Conservation (phyloP, 2,888 invertebrate species). For the Aphodius sticticus region DNA sequence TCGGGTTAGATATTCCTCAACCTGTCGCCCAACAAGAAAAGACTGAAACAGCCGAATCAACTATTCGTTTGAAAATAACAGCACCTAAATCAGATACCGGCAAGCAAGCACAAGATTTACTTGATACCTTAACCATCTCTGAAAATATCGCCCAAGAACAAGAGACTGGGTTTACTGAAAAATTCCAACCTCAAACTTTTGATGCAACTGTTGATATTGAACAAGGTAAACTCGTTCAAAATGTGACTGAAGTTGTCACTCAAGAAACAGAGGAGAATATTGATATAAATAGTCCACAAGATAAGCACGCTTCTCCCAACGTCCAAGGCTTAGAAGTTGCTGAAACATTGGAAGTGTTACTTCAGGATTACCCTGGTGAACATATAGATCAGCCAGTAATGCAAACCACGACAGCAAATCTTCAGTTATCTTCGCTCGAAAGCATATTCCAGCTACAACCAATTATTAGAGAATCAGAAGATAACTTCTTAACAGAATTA, state of each 20-base stretch:
- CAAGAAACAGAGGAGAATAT: conserved; percentile 55
- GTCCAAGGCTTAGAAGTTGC: conserved; percentile 59
- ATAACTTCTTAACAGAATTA: conserved; percentile 39
- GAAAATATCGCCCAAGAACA: conserved; percentile 62
- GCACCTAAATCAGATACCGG: conserved; percentile 53
- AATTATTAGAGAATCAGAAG: conserved; percentile 55
- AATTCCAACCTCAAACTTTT: conserved; percentile 61
- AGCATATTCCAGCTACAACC: conserved; percentile 53
- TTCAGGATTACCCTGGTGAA: conserved; percentile 32
- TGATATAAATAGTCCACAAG: conserved; percentile 46
- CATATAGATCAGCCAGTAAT: conserved; percentile 25
- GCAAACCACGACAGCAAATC: conserved; percentile 44
- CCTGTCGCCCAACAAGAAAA: conserved; percentile 58
- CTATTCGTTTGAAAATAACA: conserved; percentile 44
- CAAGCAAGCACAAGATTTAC: conserved; percentile 58
- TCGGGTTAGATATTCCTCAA: conserved; percentile 51
- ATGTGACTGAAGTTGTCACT: conserved; percentile 53
- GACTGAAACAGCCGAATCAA: conserved; percentile 50
- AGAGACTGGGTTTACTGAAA: conserved; percentile 61
- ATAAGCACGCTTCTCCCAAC: conserved; percentile 55
- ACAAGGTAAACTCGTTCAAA: conserved; percentile 62
- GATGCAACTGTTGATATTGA: conserved; percentile 61
- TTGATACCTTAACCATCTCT: conserved; percentile 61
- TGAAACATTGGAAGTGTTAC: conserved; percentile 41
- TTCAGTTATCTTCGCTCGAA: conserved; percentile 52